phyloP scores from a whole-genome alignment of 2,113 vertebrate species.

The Acanthisitta chloris region DNA sequence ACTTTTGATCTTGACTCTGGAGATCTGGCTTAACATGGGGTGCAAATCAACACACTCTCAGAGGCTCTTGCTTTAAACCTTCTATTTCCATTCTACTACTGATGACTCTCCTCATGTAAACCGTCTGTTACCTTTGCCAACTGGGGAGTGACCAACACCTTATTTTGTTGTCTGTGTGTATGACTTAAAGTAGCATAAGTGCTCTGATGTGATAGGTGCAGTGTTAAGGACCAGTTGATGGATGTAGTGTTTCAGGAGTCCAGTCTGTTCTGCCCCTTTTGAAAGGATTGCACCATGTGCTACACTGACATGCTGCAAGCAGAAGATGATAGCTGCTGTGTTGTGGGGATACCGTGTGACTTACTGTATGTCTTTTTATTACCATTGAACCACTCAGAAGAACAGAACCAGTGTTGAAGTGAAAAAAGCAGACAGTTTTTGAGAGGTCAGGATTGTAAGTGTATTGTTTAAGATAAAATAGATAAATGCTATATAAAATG shows the following conservation, averaged over 20 bases:
- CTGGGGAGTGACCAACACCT: neutral
- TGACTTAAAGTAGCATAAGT: neutral
- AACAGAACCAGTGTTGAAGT: neutral
- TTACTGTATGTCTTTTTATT: neutral
- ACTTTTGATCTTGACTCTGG: slow-evolving; percentile 34
- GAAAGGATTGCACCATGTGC: neutral
- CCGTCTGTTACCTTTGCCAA: neutral
- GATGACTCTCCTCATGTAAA: neutral
- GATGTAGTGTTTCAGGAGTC: neutral
- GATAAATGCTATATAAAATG: neutral
- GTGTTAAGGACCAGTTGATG: neutral
- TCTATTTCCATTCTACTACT: neutral
- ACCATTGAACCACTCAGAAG: neutral
- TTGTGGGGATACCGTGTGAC: neutral
- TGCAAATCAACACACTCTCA: neutral
- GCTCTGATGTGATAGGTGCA: neutral
- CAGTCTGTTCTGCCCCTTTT: neutral
- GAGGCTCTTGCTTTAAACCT: neutral
- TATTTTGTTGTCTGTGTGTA: neutral
- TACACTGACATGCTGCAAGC: neutral
- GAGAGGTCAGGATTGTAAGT: neutral
- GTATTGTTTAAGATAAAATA: neutral
- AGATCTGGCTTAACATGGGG: neutral
- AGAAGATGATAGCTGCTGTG: neutral
- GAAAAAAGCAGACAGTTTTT: neutral